Base-by-base conservation (phyloP, 2,888 invertebrate genomes). In the Cephalotes varians region DNA sequence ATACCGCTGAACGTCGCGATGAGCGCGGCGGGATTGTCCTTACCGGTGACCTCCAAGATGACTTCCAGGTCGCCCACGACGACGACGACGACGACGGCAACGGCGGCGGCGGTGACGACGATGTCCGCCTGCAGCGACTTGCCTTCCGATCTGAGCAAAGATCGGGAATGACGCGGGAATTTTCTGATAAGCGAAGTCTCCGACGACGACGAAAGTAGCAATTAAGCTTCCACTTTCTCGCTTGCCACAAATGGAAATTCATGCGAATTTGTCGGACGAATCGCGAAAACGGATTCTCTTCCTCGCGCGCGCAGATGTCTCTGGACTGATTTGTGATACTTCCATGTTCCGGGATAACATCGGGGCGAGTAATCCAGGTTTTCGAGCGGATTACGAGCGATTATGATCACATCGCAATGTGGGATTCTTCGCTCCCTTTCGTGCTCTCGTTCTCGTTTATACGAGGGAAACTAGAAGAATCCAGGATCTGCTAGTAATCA, bases 1-100 rank as follows among this genome's bases (percentile, higher is more conserved):
- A 97, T 97, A 93, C 97, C 97, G 77, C 94, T 97, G 87, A 96
- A 96, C 47, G 96, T 97, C 95, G 96, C 96, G 83, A 96, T 96
- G 95, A 96, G 95, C 0, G 95, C 95, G 3, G 96, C 96, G 21
- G 95, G 94, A 62, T 84, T 94, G 58, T 93, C 93, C 67, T 85
- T 94, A 79, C 94, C 94, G 64, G 93, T 93, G 60, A 91, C 91
- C 65, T 91, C 93, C 81, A 93, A 93, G 86, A 90, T 88, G 80
- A 84, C 82, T 51, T 90, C 92, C 37, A 85, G 91, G 81, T 93
- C 93, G n/a, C 90, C 93, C 49, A 89, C 91, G 81, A 87, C 91
- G 71, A 90, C 92, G 84, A 37, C 92, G 54, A 88, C 91, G 80
- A 87, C 90, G 71, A 90, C 93, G 83, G 83, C 91, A 47, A 84